A percentile compares a stretch with the other conserved stretches of the same genome.
Conservation (phyloP, 2,797 vertebrate genomes). For the Natrix natrix region DNA sequence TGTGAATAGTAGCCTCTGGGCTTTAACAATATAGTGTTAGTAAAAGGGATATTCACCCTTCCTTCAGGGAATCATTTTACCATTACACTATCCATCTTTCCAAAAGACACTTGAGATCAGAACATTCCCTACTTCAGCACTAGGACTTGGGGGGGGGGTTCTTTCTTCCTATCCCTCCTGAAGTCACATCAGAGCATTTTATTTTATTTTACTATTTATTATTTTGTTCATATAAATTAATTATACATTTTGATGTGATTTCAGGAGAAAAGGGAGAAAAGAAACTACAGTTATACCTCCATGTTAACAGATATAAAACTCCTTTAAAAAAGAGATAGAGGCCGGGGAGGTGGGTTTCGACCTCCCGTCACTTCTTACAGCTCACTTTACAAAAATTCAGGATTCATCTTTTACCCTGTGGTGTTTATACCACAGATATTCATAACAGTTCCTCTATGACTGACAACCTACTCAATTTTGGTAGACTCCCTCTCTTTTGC, state of each 20-base stretch:
- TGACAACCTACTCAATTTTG: neutral
- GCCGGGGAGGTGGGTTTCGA: neutral
- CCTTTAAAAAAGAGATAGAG: neutral
- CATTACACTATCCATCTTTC: neutral
- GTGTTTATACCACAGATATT: neutral
- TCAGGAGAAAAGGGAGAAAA: accelerated
- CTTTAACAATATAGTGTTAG: neutral
- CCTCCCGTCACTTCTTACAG: neutral
- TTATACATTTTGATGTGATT: accelerated
- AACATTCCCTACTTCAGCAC: conserved; percentile 2
- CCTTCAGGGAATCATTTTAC: neutral
- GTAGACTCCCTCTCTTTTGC: neutral
- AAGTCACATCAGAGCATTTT: accelerated
- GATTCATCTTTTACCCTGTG: neutral
- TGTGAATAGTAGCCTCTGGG: neutral
- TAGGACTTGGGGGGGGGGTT: accelerated
- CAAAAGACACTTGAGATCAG: neutral
- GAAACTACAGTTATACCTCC: neutral
- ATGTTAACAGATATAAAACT: neutral
- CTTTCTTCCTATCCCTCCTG: accelerated
- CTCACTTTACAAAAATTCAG: neutral
- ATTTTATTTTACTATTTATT: neutral
- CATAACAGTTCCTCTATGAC: neutral
- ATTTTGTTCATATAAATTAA: neutral
- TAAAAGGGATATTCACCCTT: neutral